phyloP scores from a whole-genome alignment of 2,113 vertebrate species.

The Argyrosomus japonicus region DNA sequence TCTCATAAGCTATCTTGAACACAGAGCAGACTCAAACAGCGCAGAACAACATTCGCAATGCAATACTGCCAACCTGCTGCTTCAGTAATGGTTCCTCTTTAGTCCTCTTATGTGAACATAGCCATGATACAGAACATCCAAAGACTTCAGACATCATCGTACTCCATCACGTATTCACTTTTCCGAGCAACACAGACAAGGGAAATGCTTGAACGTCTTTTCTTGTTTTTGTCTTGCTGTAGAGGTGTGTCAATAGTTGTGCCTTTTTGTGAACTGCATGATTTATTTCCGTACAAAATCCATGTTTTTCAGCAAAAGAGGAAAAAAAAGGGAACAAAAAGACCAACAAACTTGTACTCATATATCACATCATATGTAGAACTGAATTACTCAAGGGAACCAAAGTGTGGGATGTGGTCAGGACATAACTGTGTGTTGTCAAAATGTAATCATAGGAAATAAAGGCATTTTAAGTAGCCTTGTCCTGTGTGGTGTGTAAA shows the following conservation, averaged over 20 bases:
- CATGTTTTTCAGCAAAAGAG: conserved; percentile 70
- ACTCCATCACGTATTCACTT: conserved; percentile 26
- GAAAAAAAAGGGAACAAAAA: conserved; percentile 51
- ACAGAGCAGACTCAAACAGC: conserved; percentile 51
- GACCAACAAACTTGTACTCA: conserved; percentile 59
- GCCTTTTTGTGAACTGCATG: conserved; percentile 84
- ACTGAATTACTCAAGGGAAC: conserved; percentile 68
- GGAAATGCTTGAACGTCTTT: conserved; percentile 52
- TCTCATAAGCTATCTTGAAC: conserved; percentile 32
- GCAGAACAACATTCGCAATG: conserved; percentile 69
- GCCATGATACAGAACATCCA: conserved; percentile 62
- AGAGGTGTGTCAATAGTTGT: conserved; percentile 77
- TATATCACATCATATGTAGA: conserved; percentile 72
- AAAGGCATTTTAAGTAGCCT: conserved; percentile 82
- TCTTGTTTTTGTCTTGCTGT: conserved; percentile 71
- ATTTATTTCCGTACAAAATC: conserved; percentile 67
- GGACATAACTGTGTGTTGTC: conserved; percentile 77
- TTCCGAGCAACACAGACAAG: conserved; percentile 53
- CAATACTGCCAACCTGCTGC: conserved; percentile 79
- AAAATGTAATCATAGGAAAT: conserved; percentile 81
- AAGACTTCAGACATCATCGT: conserved; percentile 48
- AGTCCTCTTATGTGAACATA: conserved; percentile 46
- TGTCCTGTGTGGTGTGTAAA: conserved; percentile 66
- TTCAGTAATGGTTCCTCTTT: conserved; percentile 57
- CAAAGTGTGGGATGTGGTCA: conserved; percentile 67